These are phyloP conservation scores for Capitulum mitella DNA, from an alignment of 2,888 invertebrate species.

Conservation along the genomic window DNA sequence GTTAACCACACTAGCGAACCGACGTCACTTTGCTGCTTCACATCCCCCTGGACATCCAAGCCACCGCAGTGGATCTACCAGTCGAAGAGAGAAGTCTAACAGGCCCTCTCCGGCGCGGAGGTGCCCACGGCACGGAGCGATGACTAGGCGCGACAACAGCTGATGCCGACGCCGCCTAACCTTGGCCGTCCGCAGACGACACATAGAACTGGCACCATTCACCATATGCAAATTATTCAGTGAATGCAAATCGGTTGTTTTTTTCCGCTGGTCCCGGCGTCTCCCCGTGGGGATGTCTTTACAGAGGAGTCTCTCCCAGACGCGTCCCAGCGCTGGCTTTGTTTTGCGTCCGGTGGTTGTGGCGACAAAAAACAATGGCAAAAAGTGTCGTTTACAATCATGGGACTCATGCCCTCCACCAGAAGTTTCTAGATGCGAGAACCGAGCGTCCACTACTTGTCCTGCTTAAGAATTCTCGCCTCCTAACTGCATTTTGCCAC, in stretches of 20 bases:
- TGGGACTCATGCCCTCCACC: background rate
- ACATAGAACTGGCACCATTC: background rate
- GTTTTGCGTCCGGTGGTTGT: background rate
- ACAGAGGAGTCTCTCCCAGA: background rate
- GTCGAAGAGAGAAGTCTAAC: no score
- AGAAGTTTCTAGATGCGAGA: no score
- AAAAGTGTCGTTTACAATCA: background rate
- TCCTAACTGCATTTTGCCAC: no score
- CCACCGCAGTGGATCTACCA: no score
- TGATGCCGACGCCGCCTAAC: background rate
- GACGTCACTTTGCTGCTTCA: no score
- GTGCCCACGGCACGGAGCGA: no score
- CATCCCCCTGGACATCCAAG: no score
- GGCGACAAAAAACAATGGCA: background rate
- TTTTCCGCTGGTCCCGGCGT: background rate
- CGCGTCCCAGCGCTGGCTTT: background rate
- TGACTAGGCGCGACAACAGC: background rate
- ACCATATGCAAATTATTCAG: conserved; percentile 16
- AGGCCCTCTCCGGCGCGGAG: no score
- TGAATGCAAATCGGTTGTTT: conserved; percentile 15
- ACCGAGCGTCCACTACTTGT: no score
- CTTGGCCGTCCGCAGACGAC: background rate
- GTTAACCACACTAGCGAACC: no score
- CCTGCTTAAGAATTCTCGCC: no score
- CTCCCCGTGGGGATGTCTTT: background rate